Evolutionary conservation across 2,113 vertebrate species (phyloP).

Genomic region (Caloenas nicobarica): DNA sequence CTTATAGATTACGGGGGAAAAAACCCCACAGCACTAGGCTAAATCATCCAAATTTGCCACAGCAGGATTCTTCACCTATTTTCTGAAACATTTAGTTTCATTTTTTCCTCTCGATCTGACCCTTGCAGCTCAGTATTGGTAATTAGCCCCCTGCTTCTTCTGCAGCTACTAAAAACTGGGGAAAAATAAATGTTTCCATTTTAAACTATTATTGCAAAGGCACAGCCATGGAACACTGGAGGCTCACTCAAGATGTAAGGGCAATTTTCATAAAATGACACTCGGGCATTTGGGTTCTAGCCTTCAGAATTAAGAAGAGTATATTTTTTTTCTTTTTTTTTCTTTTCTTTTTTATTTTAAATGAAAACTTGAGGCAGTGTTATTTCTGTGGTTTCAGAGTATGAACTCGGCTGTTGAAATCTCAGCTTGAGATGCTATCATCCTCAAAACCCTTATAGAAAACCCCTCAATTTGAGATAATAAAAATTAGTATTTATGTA

Average conservation of each 20-base stretch:
- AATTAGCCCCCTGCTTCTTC: conserved; percentile 46
- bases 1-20: not conserved
- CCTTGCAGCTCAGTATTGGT: conserved; percentile 14
- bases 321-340: not conserved
- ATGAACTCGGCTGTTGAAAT: not conserved
- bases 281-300: not conserved
- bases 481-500: not conserved
- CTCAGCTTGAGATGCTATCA: not conserved
- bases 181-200: conserved; percentile 53
- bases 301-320: conserved; percentile 20
- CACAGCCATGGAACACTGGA: conserved; percentile 23
- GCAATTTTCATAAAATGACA: conserved; percentile 48
- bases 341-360: not conserved
- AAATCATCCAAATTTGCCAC: conserved; percentile 50
- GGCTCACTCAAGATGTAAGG: not conserved
- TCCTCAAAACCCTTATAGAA: not conserved
- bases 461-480: not conserved
- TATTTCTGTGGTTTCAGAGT: not conserved
- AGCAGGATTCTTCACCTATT: conserved; percentile 34
- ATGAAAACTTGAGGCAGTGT: not conserved
- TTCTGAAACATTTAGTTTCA: conserved; percentile 46
- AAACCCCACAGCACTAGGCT: not conserved
- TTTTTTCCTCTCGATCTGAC: conserved; percentile 40
- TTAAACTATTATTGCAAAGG: conserved; percentile 50
- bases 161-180: conserved; percentile 33